phyloP scores from a whole-genome alignment of 2,113 vertebrate genomes.

The Gorsachius goisagi region DNA sequence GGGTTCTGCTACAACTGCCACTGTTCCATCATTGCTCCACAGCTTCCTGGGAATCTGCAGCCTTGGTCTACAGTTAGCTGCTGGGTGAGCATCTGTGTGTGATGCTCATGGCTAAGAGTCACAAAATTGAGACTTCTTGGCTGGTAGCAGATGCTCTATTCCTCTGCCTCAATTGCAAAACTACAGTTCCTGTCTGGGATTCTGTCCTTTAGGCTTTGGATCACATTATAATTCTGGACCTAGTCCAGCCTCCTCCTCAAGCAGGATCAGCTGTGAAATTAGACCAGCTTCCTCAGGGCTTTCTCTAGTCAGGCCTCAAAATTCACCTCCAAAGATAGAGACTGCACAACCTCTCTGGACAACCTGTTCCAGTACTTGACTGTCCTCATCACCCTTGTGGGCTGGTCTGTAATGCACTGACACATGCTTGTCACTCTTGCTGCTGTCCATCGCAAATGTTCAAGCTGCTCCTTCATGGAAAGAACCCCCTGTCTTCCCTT shows the following conservation, averaged over 20 bases:
- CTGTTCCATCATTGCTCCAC: not conserved
- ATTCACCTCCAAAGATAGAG: not conserved
- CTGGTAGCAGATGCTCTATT: not conserved
- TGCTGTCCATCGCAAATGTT: not conserved
- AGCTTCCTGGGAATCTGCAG: not conserved
- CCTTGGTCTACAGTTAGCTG: not conserved
- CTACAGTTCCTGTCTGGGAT: not conserved
- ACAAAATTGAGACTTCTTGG: not conserved
- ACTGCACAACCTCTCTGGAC: not conserved
- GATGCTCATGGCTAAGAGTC: not conserved
- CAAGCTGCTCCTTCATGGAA: not conserved
- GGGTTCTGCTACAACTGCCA: not conserved
- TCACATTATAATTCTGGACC: not conserved
- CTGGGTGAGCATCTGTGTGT: not conserved
- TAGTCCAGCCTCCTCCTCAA: not conserved
- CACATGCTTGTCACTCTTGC: not conserved
- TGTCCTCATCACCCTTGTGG: not conserved
- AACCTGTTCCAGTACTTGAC: not conserved
- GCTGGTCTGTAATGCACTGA: not conserved
- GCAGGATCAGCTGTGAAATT: not conserved
- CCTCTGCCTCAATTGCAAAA: not conserved
- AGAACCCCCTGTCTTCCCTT: rapidly evolving
- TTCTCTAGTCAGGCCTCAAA: not conserved
- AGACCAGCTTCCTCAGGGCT: not conserved
- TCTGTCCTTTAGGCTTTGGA: not conserved